phyloP scores from a whole-genome alignment of 23 tunicate genomes.

The Ascidia mentula region DNA sequence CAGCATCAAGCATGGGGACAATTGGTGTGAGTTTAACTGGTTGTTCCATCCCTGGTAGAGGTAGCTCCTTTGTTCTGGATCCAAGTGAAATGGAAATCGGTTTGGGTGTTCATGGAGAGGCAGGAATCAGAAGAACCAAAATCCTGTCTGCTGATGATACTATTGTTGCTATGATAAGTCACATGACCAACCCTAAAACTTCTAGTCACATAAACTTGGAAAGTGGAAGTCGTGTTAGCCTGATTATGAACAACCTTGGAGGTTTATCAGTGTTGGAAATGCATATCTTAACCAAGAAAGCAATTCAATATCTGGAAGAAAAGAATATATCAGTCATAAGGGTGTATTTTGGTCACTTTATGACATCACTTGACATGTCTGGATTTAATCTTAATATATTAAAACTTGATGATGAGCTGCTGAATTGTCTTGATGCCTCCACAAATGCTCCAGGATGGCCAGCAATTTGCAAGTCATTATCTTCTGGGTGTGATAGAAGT shows the following conservation, averaged over 20 bases:
- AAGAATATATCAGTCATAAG: constrained; percentile 43
- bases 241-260: constrained; percentile 90
- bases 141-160: constrained; percentile 74
- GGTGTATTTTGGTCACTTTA: constrained; percentile 78
- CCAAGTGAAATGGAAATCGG: constrained; percentile 93
- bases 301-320: constrained; percentile 37
- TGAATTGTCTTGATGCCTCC: constrained; percentile 41
- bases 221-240: constrained; percentile 31
- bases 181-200: constrained; percentile 59
- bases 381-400: constrained; percentile 80
- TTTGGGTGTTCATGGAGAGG: constrained; percentile 98
- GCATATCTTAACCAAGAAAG: constrained; percentile 67
- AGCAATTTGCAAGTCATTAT: constrained; percentile 16
- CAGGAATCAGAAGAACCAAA: constrained; percentile 84
- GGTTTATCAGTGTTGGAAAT: constrained; percentile 89
- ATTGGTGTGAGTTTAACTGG: constrained; percentile 97
- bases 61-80: constrained; percentile 71
- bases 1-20: constrained; percentile 82
- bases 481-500: constrained; percentile 15
- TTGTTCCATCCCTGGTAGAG: constrained; percentile 93
- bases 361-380: constrained; percentile 97
- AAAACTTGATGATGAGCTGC: constrained; percentile 53
- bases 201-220: constrained; percentile 28
- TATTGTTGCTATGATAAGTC: constrained; percentile 53
- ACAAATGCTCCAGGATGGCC: constrained; percentile 92